Percentiles rank a stretch among this genome's conserved stretches.
These are phyloP conservation scores for Brachionus calyciflorus DNA, from an alignment of 1,140 invertebrate genomes.

Conservation along the genomic window DNA sequence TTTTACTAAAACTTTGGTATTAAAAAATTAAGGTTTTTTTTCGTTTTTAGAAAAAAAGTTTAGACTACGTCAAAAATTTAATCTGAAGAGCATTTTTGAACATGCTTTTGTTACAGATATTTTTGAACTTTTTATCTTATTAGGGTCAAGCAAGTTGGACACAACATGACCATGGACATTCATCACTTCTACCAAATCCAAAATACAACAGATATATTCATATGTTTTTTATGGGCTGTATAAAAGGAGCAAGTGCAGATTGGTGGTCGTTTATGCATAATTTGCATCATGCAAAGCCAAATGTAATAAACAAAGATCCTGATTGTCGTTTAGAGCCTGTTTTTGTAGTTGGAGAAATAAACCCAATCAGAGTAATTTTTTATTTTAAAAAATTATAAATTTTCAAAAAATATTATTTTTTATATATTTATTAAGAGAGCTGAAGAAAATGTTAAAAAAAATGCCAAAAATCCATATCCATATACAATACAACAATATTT, in stretches of 20 bases:
- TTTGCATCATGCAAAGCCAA: slow-evolving; percentile 61
- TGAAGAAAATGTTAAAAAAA: slow-evolving; percentile 48
- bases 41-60: too few relatives aligned
- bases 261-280: slow-evolving; percentile 62
- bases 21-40: too few relatives aligned
- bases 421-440: slow-evolving; percentile 13
- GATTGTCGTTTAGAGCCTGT: slow-evolving; percentile 58
- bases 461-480: slow-evolving; percentile 50
- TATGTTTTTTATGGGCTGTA: slow-evolving; percentile 55
- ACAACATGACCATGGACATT: slow-evolving; percentile 61
- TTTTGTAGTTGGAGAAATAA: slow-evolving; percentile 57
- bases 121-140: neutral
- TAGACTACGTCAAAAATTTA: neutral
- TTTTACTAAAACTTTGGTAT: too few relatives aligned
- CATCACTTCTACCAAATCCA: slow-evolving; percentile 56
- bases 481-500: slow-evolving; percentile 58
- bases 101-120: too few relatives aligned
- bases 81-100: too few relatives aligned
- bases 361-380: slow-evolving; percentile 22
- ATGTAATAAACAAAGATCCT: slow-evolving; percentile 60
- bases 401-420: neutral
- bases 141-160: slow-evolving; percentile 60
- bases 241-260: slow-evolving; percentile 58
- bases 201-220: slow-evolving; percentile 56
- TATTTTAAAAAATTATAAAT: neutral